Evolutionary conservation across 2,113 vertebrate genomes (phyloP), one percentile per base, ranked within the genome.

Genomic region (Stegastes partitus): DNA sequence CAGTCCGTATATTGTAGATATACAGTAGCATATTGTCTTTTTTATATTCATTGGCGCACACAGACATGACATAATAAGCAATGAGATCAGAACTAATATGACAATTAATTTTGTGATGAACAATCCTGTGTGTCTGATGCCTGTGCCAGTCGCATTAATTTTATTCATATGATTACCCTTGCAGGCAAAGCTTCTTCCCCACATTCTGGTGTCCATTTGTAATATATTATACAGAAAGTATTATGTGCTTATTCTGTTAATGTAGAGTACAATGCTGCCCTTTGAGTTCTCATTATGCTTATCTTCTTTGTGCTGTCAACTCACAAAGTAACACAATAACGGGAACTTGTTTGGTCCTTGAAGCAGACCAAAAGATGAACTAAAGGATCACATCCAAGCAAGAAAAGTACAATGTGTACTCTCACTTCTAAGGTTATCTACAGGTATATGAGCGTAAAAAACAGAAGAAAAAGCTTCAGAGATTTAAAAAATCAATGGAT

Each of bases 31-130:
- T 79, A 45, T 80, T 56, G 74, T 76, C 69, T 74, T 81, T 83
- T 88, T 90, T 87, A 84, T 81, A 82, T 84, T 85, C 74, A 85
- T 42, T 55, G 49, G 49, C 3, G 22, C n/a, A 8, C 66, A 56
- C 74, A 90, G 91, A 89, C 89, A 82, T 90, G 91, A 93, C 91
- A 92, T 92, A 92, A 93, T 87, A 81, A 90, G 85, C 77, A 89
- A 84, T 93, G 89, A 93, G 86, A 91, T 92, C 88, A 92, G 85
- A 72, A 84, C 74, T 87, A 74, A 87, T 77, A 83, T 87, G 73
- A 87, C 82, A 77, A 81, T 87, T 87, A 81, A 86, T 91, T 90
- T 88, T 44, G 54, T 80, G 73, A 84, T 73, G 59, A 87, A 68
- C 15, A 57, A 37, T 39, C 53, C 62, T 28, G 34, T 78, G 65